phyloP scores from a whole-genome alignment of 2,113 vertebrate genomes.

The Brachyistius frenatus region DNA sequence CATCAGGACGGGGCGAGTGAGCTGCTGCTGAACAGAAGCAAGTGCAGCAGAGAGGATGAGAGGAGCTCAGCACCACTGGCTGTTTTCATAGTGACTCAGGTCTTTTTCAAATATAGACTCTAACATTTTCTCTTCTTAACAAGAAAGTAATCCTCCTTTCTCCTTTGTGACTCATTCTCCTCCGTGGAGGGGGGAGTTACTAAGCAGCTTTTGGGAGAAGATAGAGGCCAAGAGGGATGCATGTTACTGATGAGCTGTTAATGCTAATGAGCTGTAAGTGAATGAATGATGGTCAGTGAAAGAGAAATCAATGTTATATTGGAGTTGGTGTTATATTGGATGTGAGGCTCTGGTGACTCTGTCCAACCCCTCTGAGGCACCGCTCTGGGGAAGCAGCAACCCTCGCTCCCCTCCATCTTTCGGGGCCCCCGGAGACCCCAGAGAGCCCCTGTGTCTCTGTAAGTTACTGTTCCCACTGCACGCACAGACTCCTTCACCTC shows the following conservation, averaged over 20 bases:
- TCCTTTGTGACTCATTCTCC: slow-evolving; percentile 65
- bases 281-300: slow-evolving; percentile 60
- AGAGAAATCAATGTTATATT: slow-evolving; percentile 63
- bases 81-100: neutral
- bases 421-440: slow-evolving; percentile 58
- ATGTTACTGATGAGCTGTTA: slow-evolving; percentile 49
- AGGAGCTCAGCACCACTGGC: slow-evolving; percentile 20
- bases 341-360: slow-evolving; percentile 49
- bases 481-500: slow-evolving; percentile 94
- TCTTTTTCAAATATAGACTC: neutral
- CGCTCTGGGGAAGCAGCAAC: slow-evolving; percentile 69
- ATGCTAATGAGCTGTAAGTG: slow-evolving; percentile 64
- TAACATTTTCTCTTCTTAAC: neutral
- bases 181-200: slow-evolving; percentile 27
- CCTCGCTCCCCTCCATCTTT: slow-evolving; percentile 59
- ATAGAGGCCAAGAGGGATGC: slow-evolving; percentile 58
- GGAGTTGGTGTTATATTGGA: slow-evolving; percentile 54
- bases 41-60: slow-evolving; percentile 69
- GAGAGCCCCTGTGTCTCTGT: slow-evolving; percentile 78
- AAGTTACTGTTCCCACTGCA: slow-evolving; percentile 87
- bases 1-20: slow-evolving; percentile 54
- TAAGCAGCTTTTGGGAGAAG: slow-evolving; percentile 48
- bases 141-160: slow-evolving; percentile 55
- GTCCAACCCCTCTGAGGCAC: slow-evolving; percentile 66
- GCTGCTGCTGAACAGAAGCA: slow-evolving; percentile 68